These are phyloP conservation scores for Pimephales promelas DNA, from an alignment of 2,113 vertebrate genomes.

Conservation along the genomic window DNA sequence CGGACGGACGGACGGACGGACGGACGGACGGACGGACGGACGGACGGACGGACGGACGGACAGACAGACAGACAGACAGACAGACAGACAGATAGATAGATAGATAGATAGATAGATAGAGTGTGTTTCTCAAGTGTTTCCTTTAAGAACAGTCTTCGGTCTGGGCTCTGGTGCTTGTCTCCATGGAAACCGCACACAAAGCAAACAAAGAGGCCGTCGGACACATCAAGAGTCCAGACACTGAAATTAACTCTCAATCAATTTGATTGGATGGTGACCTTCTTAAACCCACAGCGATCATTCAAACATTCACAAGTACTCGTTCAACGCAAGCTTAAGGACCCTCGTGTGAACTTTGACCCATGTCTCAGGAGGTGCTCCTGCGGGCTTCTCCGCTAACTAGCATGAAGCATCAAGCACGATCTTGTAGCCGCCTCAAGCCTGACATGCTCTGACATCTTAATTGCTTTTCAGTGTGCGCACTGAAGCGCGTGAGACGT, in stretches of 20 bases:
- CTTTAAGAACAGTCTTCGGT: not conserved
- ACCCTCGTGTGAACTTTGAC: not conserved
- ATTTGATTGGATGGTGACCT: not conserved
- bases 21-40: no score
- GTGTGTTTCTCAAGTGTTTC: not conserved
- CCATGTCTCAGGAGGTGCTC: not conserved
- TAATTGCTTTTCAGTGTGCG: constrained; percentile 25
- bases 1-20: no score
- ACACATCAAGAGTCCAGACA: not conserved
- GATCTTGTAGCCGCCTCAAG: not conserved
- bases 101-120: no score
- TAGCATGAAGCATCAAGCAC: not conserved
- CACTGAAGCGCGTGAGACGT: not conserved
- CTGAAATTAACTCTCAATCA: constrained; percentile 18
- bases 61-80: no score
- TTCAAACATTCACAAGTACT: not conserved
- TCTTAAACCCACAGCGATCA: not conserved
- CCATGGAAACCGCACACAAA: constrained; percentile 12
- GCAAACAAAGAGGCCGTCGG: not conserved
- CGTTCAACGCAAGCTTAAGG: not conserved
- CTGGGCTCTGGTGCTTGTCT: not conserved
- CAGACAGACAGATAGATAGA: no score
- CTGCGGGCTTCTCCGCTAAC: not conserved
- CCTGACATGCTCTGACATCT: not conserved
- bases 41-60: no score